Evolutionary conservation across 2,888 invertebrate genomes (phyloP), one percentile per base, ranked within the genome.

Genomic region (Drosophila quinaria): DNA sequence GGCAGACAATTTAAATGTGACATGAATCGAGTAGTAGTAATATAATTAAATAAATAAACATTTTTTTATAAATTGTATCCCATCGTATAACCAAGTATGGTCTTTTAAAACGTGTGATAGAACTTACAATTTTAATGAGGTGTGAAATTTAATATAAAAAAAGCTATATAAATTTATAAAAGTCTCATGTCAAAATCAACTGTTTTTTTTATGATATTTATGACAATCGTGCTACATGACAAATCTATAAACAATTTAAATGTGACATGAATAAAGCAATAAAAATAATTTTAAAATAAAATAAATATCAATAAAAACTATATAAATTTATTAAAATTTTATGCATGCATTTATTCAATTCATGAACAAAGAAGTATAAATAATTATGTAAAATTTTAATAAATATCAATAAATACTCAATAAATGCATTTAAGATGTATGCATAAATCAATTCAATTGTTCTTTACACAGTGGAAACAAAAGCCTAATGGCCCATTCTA

Each of bases 401-500:
- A 29, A 37, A 62, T 25, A 35, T 17, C 35, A 35, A 17, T 61
- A 33, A 37, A 61, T n/a, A 19, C 15, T 39, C 39, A 19, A 13
- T 19, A 49, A 44, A 46, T 70, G 33, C 31, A 54, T 58, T 62
- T 15, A 15, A 44, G 49, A 44, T 72, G 42, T 13, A 15, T 44
- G 31, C 52, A 33, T 50, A 54, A 39, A 49, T 56, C 44, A 66
- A 52, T 29, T 60, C 35, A 58, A 77, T 77, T 66, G 58, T 55
- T 74, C 54, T 44, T 15, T 44, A n/a, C 33, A 44, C 33, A 41
- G 49, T 50, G 31, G 41, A 50, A 37, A 64, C 50, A 54, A 55
- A 44, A 54, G 70, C 70, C 50, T 59, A 69, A 54, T 69, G 54
- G 39, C 46, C 52, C 65, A 64, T 77, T 74, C 60, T 55, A 62